Conservation (phyloP, 2,888 invertebrate species). For the Sesia bembeciformis region DNA sequence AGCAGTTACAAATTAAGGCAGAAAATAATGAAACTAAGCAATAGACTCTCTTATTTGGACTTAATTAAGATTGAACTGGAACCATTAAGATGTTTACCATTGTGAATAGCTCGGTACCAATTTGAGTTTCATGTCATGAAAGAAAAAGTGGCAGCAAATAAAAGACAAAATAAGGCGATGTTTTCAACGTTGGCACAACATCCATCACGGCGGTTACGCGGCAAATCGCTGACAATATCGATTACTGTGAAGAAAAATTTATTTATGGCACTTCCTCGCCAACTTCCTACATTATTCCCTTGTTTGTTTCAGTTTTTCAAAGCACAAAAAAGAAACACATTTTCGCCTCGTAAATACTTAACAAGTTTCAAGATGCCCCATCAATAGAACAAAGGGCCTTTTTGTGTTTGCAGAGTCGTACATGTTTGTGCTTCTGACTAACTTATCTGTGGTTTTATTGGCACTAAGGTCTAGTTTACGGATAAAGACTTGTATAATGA, state of each 20-base stretch:
- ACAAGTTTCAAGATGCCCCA: neutral
- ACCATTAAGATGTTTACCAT: too few species aligned
- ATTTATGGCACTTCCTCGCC: constrained; percentile 38
- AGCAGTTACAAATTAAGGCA: too few species aligned
- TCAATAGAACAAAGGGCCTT: neutral
- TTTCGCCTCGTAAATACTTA: constrained; percentile 12
- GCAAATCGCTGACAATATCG: constrained; percentile 56
- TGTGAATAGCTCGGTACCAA: too few species aligned
- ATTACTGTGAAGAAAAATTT: constrained; percentile 43
- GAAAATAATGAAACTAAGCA: too few species aligned
- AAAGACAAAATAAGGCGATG: constrained; percentile 30
- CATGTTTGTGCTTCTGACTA: too few species aligned
- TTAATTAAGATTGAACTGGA: too few species aligned
- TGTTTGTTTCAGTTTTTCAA: constrained; percentile 42
- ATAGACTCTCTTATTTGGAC: too few species aligned
- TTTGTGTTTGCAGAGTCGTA: neutral
- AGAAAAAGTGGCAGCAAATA: constrained; percentile 5
- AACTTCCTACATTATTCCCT: constrained; percentile 36
- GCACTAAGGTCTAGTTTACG: too few species aligned
- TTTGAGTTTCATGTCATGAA: neutral
- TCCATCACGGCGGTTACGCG: constrained; percentile 42
- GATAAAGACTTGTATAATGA: too few species aligned
- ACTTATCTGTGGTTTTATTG: too few species aligned
- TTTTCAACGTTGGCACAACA: constrained; percentile 35
- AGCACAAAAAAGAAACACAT: constrained; percentile 31